phyloP scores from a whole-genome alignment of 2,888 invertebrate species.

The Cheilosia variabilis region DNA sequence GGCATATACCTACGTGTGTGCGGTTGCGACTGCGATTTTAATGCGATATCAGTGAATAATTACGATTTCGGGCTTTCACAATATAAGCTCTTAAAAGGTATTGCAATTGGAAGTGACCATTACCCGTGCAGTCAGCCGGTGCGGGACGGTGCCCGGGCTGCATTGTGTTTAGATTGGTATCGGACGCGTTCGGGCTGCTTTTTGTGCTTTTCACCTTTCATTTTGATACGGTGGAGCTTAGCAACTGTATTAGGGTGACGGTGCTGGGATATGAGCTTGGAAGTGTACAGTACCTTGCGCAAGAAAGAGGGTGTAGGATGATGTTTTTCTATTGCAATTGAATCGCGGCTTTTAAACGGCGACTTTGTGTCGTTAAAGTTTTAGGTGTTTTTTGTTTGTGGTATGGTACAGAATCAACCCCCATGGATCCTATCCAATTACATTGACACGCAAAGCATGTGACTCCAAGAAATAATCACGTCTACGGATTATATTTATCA shows the following conservation, averaged over 20 bases:
- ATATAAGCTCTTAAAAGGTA: conserved; percentile 3
- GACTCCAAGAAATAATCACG: no score
- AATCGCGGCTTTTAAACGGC: no score
- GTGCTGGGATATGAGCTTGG: conserved; percentile 28
- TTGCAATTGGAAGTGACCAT: neutral
- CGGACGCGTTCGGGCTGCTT: conserved; percentile 15
- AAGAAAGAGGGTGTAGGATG: neutral
- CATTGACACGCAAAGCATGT: no score
- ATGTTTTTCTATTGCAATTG: no score
- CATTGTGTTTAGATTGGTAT: conserved; percentile 53
- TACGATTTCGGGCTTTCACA: conserved; percentile 38
- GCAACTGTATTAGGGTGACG: conserved; percentile 44
- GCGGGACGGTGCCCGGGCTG: neutral
- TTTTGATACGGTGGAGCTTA: conserved; percentile 6
- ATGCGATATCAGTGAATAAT: conserved; percentile 57
- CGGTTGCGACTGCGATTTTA: conserved; percentile 14
- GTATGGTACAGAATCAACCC: no score
- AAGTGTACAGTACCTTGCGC: neutral
- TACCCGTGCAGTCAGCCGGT: neutral
- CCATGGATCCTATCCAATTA: no score
- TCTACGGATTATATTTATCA: no score
- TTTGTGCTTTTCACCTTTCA: conserved; percentile 38
- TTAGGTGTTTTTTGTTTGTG: no score
- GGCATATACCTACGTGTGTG: neutral
- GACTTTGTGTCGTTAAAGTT: no score